A percentile compares a stretch with the other conserved stretches of the same genome.
phyloP scores from a whole-genome alignment of 2,888 invertebrate genomes.

The Fabriciana adippe region DNA sequence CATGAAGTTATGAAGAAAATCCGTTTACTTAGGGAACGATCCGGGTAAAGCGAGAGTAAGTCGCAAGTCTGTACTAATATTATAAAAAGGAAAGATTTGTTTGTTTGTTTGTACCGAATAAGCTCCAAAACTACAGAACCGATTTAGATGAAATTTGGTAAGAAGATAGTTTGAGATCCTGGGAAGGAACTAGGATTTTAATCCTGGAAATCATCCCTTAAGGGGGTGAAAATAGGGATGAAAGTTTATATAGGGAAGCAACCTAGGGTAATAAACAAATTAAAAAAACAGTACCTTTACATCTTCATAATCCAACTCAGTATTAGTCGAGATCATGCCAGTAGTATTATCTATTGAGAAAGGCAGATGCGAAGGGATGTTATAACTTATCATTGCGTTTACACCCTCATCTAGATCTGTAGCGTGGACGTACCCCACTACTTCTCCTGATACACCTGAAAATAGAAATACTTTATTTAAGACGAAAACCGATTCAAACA shows the following conservation, averaged over 20 bases:
- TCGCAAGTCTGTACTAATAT: too few relatives aligned
- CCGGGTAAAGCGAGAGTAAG: not conserved
- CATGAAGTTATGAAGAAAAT: too few relatives aligned
- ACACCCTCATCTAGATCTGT: conserved; percentile 93
- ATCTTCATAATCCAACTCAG: conserved; percentile 90
- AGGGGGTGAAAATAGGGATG: too few relatives aligned
- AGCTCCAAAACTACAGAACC: too few relatives aligned
- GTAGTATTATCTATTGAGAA: conserved; percentile 90
- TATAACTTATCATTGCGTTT: conserved; percentile 91
- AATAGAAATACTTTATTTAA: not conserved
- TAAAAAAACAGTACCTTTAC: conserved; percentile 82
- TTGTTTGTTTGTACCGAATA: too few relatives aligned
- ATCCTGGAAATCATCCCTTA: too few relatives aligned
- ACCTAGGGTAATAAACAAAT: not conserved
- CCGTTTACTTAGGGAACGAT: not conserved
- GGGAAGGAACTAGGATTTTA: too few relatives aligned
- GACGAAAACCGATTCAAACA: not conserved
- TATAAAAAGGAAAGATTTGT: too few relatives aligned
- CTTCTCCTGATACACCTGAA: conserved; percentile 74
- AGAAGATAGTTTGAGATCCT: too few relatives aligned
- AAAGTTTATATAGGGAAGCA: too few relatives aligned
- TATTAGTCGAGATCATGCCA: conserved; percentile 89
- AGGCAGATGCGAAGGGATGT: conserved; percentile 89
- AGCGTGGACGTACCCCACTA: conserved; percentile 91
- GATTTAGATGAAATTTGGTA: too few relatives aligned